Evolutionary conservation across 1,140 invertebrate genomes (phyloP), one percentile per base, ranked within the genome.

Genomic region (Solenopsis invicta): DNA sequence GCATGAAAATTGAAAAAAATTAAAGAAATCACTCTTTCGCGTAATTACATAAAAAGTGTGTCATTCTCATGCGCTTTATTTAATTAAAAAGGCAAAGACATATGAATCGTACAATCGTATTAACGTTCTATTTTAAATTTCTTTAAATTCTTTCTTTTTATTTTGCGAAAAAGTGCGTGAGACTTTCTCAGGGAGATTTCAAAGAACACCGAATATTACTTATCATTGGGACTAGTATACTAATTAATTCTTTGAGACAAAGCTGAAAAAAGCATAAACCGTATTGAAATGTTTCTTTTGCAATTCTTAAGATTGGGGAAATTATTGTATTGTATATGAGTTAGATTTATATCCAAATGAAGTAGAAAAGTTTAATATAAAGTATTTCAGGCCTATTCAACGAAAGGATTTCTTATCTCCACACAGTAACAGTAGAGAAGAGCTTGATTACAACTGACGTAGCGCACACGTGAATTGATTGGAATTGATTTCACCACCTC

Each of bases 41-140:
- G 67, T 18, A 54, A 61, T 12, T 88, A 91, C 64, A 74, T 91
- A 56, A 85, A 89, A 24, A 34, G 75, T 10, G 69, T 12, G n/a
- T 69, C n/a, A 69, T 24, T n/a, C 29, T n/a, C 89, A 91, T 48
- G 37, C 81, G 12, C 24, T 41, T 41, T 24, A 34, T 16, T 29
- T 66, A 54, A 1, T 45, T 54, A 54, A 56, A 77, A n/a, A 24
- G 45, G 29, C 45, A 48, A 29, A 18, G 21, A 16, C 21, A 1
- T 41, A 13, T 21, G 37, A 41, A 24, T 54, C 3, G 1, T 61
- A n/a, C n/a, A 12, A 4, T 34, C 21, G 45, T 41, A 16, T 29
- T 18, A 74, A 13, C 13, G n/a, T 61, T 59, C 24, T 59, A 54
- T 64, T n/a, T n/a, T n/a, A 37, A 9, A 69, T 16, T 69, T 54